Conservation (phyloP, 2,113 vertebrate genomes). For the Eulacestoma nigropectus region DNA sequence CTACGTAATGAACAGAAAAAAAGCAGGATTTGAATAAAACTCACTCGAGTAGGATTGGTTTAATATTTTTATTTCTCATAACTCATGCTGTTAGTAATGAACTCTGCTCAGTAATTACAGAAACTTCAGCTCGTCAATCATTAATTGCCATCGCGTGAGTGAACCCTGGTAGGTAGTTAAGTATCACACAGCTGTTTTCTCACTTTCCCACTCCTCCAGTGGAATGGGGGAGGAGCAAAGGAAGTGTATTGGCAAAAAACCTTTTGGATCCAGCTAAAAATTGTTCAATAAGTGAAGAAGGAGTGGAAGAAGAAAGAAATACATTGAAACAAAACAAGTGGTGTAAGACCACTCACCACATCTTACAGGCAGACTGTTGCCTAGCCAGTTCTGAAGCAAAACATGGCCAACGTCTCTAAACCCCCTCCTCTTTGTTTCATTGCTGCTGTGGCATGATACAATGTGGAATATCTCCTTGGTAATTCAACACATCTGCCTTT, state of each 20-base stretch:
- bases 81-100: not conserved
- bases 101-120: not conserved
- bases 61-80: not conserved
- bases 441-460: accelerated
- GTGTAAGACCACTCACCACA: not conserved
- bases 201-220: accelerated
- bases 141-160: not conserved
- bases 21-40: not conserved
- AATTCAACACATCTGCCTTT: not conserved
- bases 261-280: not conserved
- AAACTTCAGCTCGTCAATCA: not conserved
- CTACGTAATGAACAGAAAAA: not conserved
- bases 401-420: not conserved
- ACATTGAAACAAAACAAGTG: not conserved
- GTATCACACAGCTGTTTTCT: accelerated
- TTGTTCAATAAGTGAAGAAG: not conserved
- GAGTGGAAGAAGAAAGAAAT: not conserved
- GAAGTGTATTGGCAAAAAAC: not conserved
- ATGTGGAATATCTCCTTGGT: not conserved
- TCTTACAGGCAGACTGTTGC: not conserved
- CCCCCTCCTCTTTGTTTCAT: accelerated
- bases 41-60: not conserved
- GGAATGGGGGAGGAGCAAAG: not conserved
- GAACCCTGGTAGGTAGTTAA: not conserved
- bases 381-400: not conserved